Base-by-base conservation (phyloP, 2,888 invertebrate species). In the Spodoptera exigua region DNA sequence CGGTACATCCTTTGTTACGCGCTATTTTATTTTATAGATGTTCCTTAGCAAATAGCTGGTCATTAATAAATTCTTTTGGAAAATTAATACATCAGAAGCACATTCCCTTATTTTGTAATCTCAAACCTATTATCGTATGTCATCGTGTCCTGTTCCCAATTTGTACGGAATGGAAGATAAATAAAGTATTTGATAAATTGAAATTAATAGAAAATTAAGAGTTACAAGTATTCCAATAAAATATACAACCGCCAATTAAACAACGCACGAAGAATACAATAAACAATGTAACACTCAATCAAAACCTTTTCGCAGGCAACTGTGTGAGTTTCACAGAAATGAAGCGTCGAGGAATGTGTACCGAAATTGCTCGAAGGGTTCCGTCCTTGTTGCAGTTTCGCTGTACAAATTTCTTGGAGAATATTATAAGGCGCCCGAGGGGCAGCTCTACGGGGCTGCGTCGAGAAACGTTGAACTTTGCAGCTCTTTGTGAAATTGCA, bases 401-500 rank as follows among this genome's bases (percentile, higher is more conserved):
- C 48, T 67, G 60, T 66, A 76, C 63, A 67, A 71, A 69, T 64
- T 63, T 77, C 62, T 59, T 49, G 58, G 55, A 67, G 65, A 70
- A 71, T 74, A 76, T 76, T 74, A 70, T 72, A 70, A 75, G 61
- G 47, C 65, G 74, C 75, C 72, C 47, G 58, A 64, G 69, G 78
- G 40, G 46, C 64, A 65, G 62, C 55, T 69, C 62, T 37, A 49
- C 64, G 49, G 14, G 32, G 51, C 48, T 45, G 58, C 49, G 44
- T 59, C 17, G 16, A 55, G 73, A 59, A 75, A 63, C 61, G 65
- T 72, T 77, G 67, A 79, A 78, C 79, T 70, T 78, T 70, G 55
- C 55, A 76, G 64, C 71, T 74, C 78, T 78, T 75, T 76, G 70
- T 65, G 34, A 78, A 66, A 81, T 76, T 76, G 71, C 69, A 70